Percentiles rank a stretch among this genome's conserved stretches.
These are phyloP conservation scores for Nematolebias whitei DNA, from an alignment of 2,113 vertebrate species.

Conservation along the genomic window DNA sequence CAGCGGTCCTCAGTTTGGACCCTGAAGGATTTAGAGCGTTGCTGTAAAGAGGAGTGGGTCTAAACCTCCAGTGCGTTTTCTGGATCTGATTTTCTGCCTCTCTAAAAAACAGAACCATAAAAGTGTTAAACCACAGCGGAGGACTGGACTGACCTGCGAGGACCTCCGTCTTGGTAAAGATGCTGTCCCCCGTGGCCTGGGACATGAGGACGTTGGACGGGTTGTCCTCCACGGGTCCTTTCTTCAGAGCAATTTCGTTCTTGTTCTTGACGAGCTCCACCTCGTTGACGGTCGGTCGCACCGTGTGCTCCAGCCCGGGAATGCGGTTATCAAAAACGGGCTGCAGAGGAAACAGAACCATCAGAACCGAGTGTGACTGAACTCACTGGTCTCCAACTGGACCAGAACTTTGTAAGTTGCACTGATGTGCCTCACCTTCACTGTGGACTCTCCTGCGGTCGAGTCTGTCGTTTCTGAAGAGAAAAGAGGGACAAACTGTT, in stretches of 20 bases:
- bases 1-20: too few species aligned
- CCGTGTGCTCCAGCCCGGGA: constrained; percentile 61
- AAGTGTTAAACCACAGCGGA: too few species aligned
- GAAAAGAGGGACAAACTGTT: not conserved
- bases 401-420: not conserved
- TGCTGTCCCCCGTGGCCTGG: constrained; percentile 83
- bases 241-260: constrained; percentile 82
- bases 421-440: constrained; percentile 48
- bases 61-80: too few species aligned
- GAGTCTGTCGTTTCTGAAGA: not conserved
- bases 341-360: constrained; percentile 31
- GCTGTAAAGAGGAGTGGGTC: too few species aligned
- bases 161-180: constrained; percentile 90
- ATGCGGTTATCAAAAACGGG: constrained; percentile 79
- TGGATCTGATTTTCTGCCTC: too few species aligned
- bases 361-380: not conserved
- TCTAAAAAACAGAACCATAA: too few species aligned
- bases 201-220: constrained; percentile 88
- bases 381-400: not conserved
- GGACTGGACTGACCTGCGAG: constrained; percentile 84
- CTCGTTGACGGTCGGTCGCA: constrained; percentile 55
- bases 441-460: not conserved
- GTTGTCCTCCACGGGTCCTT: constrained; percentile 21
- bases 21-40: too few species aligned
- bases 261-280: constrained; percentile 64